Evolutionary conservation across 2,888 invertebrate species (phyloP).

Genomic region (Ditylenchus weischeri): DNA sequence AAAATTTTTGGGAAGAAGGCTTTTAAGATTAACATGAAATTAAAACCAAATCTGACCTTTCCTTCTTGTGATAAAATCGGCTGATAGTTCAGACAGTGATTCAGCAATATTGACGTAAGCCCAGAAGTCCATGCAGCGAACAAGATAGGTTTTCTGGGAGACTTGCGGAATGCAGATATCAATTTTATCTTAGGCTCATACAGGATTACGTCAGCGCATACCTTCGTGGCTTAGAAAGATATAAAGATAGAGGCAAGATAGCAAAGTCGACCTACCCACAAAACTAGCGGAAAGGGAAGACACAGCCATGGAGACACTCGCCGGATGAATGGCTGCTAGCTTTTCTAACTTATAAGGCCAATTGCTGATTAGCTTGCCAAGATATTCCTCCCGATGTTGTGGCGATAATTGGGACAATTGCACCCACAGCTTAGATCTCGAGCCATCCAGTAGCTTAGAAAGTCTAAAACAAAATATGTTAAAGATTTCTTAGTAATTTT

Average conservation of each 20-base stretch:
- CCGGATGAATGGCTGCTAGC: conserved; percentile 46
- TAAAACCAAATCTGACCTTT: too few species aligned
- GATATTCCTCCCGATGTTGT: conserved; percentile 33
- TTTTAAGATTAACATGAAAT: too few species aligned
- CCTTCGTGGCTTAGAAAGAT: conserved; percentile 40
- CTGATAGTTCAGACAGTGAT: conserved; percentile 23
- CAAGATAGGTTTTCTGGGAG: conserved; percentile 47
- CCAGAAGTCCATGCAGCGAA: conserved; percentile 46
- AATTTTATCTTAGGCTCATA: conserved; percentile 21
- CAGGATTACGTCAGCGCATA: conserved; percentile 47
- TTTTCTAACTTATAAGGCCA: conserved; percentile 40
- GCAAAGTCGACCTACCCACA: neutral
- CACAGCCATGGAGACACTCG: conserved; percentile 19
- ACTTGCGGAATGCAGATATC: conserved; percentile 38
- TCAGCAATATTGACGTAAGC: conserved; percentile 42
- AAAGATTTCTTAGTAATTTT: neutral
- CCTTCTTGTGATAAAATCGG: conserved; percentile 25
- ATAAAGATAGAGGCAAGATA: neutral
- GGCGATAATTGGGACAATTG: conserved; percentile 34
- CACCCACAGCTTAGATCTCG: conserved; percentile 32
- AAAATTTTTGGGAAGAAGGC: too few species aligned
- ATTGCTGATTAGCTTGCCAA: conserved; percentile 25
- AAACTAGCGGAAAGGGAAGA: conserved; percentile 1
- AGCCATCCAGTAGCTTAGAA: conserved; percentile 27
- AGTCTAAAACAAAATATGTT: conserved; percentile 20